phyloP scores from a whole-genome alignment of 2,888 invertebrate species.

The Clepsis dumicolana region DNA sequence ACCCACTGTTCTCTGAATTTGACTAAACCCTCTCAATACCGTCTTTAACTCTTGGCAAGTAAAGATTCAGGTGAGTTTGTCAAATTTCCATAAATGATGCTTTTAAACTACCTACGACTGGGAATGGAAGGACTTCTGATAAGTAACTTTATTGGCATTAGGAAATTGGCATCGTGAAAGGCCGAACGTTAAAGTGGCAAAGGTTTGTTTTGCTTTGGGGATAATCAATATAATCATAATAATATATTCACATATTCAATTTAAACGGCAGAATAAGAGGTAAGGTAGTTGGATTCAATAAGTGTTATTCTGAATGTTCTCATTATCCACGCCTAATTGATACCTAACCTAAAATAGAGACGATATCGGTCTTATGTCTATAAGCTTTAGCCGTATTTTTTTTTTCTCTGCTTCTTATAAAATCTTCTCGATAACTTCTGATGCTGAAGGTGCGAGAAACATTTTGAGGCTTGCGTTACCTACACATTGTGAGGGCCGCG shows the following conservation, averaged over 20 bases:
- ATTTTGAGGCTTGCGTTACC: too few relatives aligned
- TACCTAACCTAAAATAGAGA: too few relatives aligned
- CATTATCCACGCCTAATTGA: too few relatives aligned
- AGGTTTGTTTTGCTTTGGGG: conserved; percentile 4
- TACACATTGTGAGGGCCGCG: too few relatives aligned
- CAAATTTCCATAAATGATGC: conserved; percentile 44
- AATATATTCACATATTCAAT: background rate
- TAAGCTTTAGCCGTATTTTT: too few relatives aligned
- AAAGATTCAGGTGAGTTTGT: conserved; percentile 38
- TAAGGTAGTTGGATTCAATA: too few relatives aligned
- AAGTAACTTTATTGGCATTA: conserved; percentile 36
- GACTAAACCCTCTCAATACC: conserved; percentile 7
- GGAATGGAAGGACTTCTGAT: conserved; percentile 22
- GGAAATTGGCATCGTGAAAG: conserved; percentile 20
- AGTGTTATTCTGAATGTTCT: too few relatives aligned
- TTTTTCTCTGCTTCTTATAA: too few relatives aligned
- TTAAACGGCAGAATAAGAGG: background rate
- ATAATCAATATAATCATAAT: background rate
- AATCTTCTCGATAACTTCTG: too few relatives aligned
- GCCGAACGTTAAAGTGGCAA: background rate
- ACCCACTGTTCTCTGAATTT: background rate
- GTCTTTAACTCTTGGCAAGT: conserved; percentile 17
- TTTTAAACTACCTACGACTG: conserved; percentile 20
- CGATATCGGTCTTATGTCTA: too few relatives aligned
- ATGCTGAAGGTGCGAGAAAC: too few relatives aligned